Evolutionary conservation across 2,113 vertebrate genomes (phyloP), one percentile per base, ranked within the genome.

Genomic region (Heliornis fulica): DNA sequence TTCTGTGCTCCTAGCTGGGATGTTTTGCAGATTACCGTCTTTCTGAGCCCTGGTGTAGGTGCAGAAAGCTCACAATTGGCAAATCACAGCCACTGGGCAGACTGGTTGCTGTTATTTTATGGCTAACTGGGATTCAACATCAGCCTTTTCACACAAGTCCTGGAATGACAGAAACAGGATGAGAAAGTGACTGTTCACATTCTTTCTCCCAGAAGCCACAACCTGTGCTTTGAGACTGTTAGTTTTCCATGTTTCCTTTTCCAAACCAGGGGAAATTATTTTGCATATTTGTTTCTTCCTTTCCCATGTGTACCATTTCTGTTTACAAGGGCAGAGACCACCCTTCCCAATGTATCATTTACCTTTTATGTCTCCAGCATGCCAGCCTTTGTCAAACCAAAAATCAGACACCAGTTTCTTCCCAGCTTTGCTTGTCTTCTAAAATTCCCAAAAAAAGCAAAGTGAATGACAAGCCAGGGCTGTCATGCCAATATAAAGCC

Each of bases 41-140:
- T 53, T 36, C 50, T 54, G 65, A 2, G 3, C 21, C 51, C 68
- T n/a, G 40, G n/a, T 36, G 16, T 25, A 78, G 93, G 92, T 60
- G 92, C 7, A 74, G 93, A 94, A 95, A 96, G 93, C 90, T 93
- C 60, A 2, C 76, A 64, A 45, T 12, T 90, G 92, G 76, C 93
- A 77, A 86, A 89, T 57, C 19, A 3, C 71, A 45, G 90, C 85
- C 87, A 20, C 68, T 4, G 90, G 80, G 92, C 90, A 84, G 88
- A 38, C 31, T 19, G 68, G 63, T 38, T 83, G 84, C 83, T 88
- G 66, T 91, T 93, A 34, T 94, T 96, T 93, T 83, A 64, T 22
- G 79, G 75, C 53, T 87, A 83, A 20, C 48, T 61, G 84, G 87
- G 84, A 56, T 36, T 82, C 83, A 3, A 25, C 83, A 60, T 65